A percentile compares a stretch with the other conserved stretches of the same genome.
Conservation (phyloP, 1,140 invertebrate species). For the Drosophila saltans region DNA sequence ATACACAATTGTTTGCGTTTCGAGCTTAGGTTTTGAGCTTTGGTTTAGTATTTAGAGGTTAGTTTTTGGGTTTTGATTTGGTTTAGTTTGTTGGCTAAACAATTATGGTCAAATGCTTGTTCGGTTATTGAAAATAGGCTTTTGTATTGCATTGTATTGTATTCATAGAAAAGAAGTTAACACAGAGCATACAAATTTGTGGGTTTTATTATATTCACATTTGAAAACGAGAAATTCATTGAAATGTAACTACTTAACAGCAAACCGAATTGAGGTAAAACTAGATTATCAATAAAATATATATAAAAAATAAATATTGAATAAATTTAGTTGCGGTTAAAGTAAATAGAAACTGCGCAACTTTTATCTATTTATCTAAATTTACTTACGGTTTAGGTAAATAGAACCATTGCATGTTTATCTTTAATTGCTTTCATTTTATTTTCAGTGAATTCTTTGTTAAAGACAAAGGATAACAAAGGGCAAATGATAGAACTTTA, state of each 20-base stretch:
- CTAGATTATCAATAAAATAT: neutral
- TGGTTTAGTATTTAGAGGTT: constrained; percentile 12
- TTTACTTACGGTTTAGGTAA: no score
- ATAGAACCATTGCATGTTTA: no score
- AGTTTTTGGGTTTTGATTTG: constrained; percentile 11
- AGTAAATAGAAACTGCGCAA: no score
- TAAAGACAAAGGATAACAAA: no score
- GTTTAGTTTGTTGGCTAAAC: constrained; percentile 13
- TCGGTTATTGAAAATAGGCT: neutral
- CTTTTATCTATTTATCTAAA: no score
- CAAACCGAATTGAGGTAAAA: neutral
- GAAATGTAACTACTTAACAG: neutral
- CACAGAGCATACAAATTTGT: neutral
- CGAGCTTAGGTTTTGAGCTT: constrained; percentile 3
- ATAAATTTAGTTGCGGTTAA: no score
- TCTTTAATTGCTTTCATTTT: no score
- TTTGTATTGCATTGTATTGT: neutral
- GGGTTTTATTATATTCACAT: neutral
- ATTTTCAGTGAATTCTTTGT: no score
- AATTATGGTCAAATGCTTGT: constrained; percentile 10
- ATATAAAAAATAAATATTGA: no score
- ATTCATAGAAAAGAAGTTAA: neutral
- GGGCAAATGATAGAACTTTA: no score
- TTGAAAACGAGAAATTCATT: neutral
- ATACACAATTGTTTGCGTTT: constrained; percentile 1